These are phyloP conservation scores for Goniozus legneri DNA, from an alignment of 1,140 invertebrate genomes.

Conservation along the genomic window DNA sequence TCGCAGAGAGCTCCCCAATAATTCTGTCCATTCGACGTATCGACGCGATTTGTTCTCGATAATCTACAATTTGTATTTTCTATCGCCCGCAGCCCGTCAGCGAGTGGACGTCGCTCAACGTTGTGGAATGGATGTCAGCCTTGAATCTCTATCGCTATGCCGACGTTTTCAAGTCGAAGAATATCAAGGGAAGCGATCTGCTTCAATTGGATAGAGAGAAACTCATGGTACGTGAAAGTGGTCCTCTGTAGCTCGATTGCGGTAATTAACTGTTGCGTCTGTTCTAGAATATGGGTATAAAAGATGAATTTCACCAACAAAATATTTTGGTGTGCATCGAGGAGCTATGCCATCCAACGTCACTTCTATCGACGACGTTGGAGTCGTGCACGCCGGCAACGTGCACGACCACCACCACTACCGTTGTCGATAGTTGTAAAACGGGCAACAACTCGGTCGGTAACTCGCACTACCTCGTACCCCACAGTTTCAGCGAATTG, in stretches of 20 bases:
- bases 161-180: constrained; percentile 70
- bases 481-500: constrained; percentile 67
- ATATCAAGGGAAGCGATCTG: constrained; percentile 69
- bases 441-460: constrained; percentile 24
- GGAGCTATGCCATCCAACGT: constrained; percentile 59
- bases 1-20: too few relatives aligned
- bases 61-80: too few relatives aligned
- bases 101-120: constrained; percentile 68
- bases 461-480: constrained; percentile 55
- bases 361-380: constrained; percentile 14
- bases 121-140: constrained; percentile 75
- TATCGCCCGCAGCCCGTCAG: constrained; percentile 63
- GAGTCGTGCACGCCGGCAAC: constrained; percentile 5
- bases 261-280: not conserved
- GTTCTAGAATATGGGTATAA: constrained; percentile 70
- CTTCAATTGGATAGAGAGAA: constrained; percentile 66
- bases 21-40: too few relatives aligned
- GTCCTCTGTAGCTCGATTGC: not conserved
- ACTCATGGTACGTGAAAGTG: constrained; percentile 59
- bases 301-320: constrained; percentile 74
- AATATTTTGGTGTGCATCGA: constrained; percentile 69
- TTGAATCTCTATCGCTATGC: constrained; percentile 69
- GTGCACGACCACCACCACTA: constrained; percentile 22
- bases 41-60: too few relatives aligned
- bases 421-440: constrained; percentile 5